phyloP scores from a whole-genome alignment of 2,797 vertebrate genomes.

The Anguilla marmorata region DNA sequence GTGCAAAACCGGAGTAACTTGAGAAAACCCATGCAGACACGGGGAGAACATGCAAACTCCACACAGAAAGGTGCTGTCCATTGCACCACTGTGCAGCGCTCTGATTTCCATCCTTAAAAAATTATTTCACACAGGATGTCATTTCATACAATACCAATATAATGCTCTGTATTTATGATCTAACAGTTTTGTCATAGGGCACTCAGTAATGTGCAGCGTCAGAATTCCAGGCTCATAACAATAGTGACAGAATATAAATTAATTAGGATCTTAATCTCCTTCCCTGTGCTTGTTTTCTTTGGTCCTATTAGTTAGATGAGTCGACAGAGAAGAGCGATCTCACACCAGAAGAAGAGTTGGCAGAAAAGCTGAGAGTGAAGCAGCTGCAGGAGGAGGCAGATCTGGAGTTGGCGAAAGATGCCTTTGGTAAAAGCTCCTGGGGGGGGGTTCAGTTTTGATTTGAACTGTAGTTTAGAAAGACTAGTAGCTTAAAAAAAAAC shows the following conservation, averaged over 20 bases:
- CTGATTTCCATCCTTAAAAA: background rate
- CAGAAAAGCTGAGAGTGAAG: slow-evolving; percentile 87
- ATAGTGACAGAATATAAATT: background rate
- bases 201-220: background rate
- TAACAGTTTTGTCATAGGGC: background rate
- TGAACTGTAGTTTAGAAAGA: background rate
- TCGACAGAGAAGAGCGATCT: slow-evolving; percentile 69
- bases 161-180: background rate
- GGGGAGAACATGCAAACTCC: too few relatives aligned
- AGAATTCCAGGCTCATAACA: too few relatives aligned
- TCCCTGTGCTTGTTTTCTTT: slow-evolving; percentile 19
- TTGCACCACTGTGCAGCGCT: too few relatives aligned
- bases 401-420: slow-evolving; percentile 92
- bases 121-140: background rate
- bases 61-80: too few relatives aligned
- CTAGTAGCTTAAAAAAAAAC: background rate
- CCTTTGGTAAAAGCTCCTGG: slow-evolving; percentile 81
- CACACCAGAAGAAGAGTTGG: slow-evolving; percentile 81
- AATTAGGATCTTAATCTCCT: background rate
- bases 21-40: too few relatives aligned
- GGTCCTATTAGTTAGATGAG: slow-evolving; percentile 66
- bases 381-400: slow-evolving; percentile 95
- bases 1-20: too few relatives aligned
- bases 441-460: background rate
- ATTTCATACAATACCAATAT: background rate